phyloP scores from a whole-genome alignment of 2,113 vertebrate genomes.

The Eulemur rufifrons region DNA sequence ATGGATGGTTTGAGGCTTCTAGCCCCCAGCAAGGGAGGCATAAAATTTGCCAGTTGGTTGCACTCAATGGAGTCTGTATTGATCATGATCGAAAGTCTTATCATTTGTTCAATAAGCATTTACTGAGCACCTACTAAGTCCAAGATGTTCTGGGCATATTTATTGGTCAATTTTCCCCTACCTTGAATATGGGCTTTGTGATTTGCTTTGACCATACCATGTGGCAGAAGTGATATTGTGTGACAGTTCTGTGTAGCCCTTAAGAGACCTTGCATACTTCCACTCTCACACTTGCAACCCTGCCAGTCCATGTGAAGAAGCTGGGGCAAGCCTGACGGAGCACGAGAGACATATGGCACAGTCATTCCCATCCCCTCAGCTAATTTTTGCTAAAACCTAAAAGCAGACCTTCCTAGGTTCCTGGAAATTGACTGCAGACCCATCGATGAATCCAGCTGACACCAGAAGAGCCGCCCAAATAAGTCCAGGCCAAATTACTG shows the following conservation, averaged over 20 bases:
- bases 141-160: neutral
- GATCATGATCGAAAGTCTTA: neutral
- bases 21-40: neutral
- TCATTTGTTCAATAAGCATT: constrained; percentile 1
- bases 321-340: neutral
- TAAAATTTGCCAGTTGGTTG: neutral
- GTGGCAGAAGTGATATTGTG: neutral
- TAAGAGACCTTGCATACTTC: neutral
- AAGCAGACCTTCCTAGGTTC: neutral
- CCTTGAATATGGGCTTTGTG: neutral
- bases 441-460: neutral
- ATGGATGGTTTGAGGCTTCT: neutral
- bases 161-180: neutral
- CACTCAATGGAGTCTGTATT: neutral
- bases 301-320: neutral
- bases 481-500: neutral
- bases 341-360: neutral
- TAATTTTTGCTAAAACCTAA: neutral
- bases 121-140: neutral
- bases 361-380: neutral
- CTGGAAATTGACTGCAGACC: neutral
- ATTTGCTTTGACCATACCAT: neutral
- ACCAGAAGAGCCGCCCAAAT: neutral
- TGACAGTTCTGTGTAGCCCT: neutral
- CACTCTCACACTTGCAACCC: neutral